Base-by-base conservation (phyloP, 2,797 vertebrate genomes). In the Sebastes oblongus region DNA sequence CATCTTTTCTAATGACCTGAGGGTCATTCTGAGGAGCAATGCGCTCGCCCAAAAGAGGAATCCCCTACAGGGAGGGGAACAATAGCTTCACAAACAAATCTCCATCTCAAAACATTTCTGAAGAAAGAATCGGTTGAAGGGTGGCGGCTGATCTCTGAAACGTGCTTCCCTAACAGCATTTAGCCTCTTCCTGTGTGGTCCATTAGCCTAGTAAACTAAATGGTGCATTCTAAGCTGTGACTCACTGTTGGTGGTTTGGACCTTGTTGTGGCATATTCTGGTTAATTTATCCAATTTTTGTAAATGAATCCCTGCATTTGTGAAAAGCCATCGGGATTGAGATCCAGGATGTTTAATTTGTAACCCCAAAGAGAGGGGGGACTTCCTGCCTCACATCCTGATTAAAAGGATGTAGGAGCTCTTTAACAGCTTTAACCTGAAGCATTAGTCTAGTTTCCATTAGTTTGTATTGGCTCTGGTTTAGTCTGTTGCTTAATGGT, bases 31-130 rank as follows among this genome's bases (percentile, higher is more conserved):
- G 55, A 72, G 76, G 62, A 85, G 84, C 69, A 46, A 8, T 8
- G 27, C 3, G 18, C 86, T 84, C 11, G 5, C 62, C 65, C 29
- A 27, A 65, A 75, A 80, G 80, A 92, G 82, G 88, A 94, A 91
- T 91, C 85, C 77, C 92, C 92, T 61, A 75, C 73, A 66, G 91
- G 72, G 90, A 82, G 29, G 75, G 82, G 88, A 93, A 95, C 93
- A 95, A 95, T 93, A 75, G 91, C 75, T 87, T 75, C 54, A 42
- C 78, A 90, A 91, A 88, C 84, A 93, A 83, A 89, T 78, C 62
- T 76, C 82, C 75, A 80, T 86, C 82, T 73, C 55, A 14, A 65
- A 90, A 82, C 69, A 85, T 81, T 79, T 83, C 24, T 75, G 67
- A 86, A 89, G 82, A 92, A 89, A 86, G 68, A 75, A 72, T 69